phyloP scores from a whole-genome alignment of 2,113 vertebrate genomes.

The Cavia porcellus region DNA sequence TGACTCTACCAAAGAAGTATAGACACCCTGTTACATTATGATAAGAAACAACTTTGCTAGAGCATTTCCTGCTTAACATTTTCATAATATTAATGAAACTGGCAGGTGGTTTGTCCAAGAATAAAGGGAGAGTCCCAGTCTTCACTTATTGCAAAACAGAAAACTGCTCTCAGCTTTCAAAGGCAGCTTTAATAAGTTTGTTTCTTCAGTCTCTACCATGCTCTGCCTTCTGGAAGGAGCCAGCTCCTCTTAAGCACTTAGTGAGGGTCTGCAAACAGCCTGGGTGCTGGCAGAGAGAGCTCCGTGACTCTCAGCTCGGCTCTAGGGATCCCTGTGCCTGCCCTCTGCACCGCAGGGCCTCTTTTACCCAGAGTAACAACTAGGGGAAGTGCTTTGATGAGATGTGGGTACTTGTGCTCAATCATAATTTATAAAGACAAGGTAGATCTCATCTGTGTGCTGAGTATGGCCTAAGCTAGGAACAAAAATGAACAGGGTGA shows the following conservation, averaged over 20 bases:
- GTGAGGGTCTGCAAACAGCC: not conserved
- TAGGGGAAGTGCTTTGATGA: not conserved
- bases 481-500: not conserved
- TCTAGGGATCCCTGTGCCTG: not conserved
- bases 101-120: slow-evolving; percentile 49
- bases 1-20: slow-evolving; percentile 34
- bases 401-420: not conserved
- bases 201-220: not conserved
- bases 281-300: not conserved
- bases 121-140: slow-evolving; percentile 9
- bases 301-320: not conserved
- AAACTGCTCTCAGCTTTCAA: slow-evolving; percentile 31
- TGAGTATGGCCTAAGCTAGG: not conserved
- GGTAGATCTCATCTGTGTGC: not conserved
- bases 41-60: slow-evolving; percentile 26
- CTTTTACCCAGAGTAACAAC: not conserved
- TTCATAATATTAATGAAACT: slow-evolving; percentile 49
- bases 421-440: not conserved
- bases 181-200: not conserved
- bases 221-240: not conserved
- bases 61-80: slow-evolving; percentile 40
- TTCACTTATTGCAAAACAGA: slow-evolving; percentile 4
- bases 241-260: not conserved
- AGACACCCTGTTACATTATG: not conserved
- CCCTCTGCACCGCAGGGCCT: not conserved